Evolutionary conservation across 2,797 vertebrate genomes (phyloP).

Genomic region (Sus cebifrons): DNA sequence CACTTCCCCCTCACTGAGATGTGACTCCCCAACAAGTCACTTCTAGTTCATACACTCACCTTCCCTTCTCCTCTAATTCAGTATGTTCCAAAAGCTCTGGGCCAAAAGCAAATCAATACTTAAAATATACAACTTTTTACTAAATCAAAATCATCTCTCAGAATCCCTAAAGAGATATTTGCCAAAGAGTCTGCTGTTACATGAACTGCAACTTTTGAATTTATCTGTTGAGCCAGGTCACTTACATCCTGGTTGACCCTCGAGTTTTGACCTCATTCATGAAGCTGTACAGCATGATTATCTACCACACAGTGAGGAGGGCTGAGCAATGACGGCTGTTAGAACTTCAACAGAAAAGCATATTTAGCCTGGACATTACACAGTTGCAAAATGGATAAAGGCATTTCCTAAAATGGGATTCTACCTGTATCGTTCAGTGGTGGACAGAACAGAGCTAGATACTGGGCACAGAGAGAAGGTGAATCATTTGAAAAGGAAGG

Average conservation of each 20-base stretch:
- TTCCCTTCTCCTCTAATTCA: not conserved
- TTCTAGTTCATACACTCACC: not conserved
- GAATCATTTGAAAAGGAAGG: not conserved
- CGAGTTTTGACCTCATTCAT: not conserved
- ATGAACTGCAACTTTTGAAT: not conserved
- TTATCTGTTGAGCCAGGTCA: not conserved
- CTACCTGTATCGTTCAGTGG: not conserved
- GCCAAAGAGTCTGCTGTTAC: not conserved
- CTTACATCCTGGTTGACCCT: not conserved
- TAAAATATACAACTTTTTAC: not conserved
- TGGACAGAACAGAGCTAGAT: not conserved
- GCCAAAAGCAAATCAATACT: conserved; percentile 43
- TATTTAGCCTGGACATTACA: not conserved
- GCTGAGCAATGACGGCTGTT: not conserved
- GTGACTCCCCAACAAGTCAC: not conserved
- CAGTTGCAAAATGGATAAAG: not conserved
- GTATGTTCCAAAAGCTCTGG: not conserved
- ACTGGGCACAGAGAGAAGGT: not conserved
- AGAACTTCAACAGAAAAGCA: not conserved
- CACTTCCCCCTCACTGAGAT: not conserved
- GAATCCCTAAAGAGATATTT: not conserved
- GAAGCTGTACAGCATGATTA: not conserved
- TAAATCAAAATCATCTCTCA: conserved; percentile 23
- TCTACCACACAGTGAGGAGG: not conserved
- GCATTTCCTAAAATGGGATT: conserved; percentile 4